Evolutionary conservation across 2,888 invertebrate species (phyloP).

Genomic region (Teleogryllus oceanicus): DNA sequence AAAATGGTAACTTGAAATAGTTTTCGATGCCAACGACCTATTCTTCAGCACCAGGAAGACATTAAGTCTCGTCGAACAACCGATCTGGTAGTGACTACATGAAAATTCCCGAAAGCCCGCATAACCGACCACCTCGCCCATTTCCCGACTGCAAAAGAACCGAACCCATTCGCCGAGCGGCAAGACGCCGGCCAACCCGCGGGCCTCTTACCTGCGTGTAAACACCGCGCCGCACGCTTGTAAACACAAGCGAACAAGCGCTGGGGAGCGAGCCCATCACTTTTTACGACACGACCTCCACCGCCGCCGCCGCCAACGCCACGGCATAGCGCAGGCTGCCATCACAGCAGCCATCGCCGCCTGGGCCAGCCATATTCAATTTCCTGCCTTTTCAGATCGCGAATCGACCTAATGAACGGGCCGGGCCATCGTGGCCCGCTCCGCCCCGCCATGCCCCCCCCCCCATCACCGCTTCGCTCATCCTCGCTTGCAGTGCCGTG

Average conservation of each 20-base stretch:
- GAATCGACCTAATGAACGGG: slow-evolving; percentile 6
- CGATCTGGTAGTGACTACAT: too few relatives aligned
- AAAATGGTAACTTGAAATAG: too few relatives aligned
- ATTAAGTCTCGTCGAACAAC: too few relatives aligned
- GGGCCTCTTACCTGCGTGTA: background rate
- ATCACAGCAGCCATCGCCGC: background rate
- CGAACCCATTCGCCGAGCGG: too few relatives aligned
- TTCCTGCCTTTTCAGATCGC: slow-evolving; percentile 18
- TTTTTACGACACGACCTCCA: background rate
- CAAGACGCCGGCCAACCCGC: background rate
- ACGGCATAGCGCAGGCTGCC: background rate
- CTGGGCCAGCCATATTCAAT: background rate
- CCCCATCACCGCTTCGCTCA: background rate
- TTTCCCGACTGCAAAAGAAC: too few relatives aligned
- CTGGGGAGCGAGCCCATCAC: background rate
- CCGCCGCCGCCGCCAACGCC: background rate
- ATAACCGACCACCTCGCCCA: too few relatives aligned
- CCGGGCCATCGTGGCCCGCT: background rate
- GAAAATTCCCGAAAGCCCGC: too few relatives aligned
- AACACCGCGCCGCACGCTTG: background rate
- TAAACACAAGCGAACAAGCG: background rate
- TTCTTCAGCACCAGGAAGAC: too few relatives aligned
- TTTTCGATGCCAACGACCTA: too few relatives aligned
- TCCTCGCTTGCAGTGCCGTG: background rate
- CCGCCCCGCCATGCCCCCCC: background rate